phyloP scores from a whole-genome alignment of 2,888 invertebrate genomes.

The Tuta absoluta region DNA sequence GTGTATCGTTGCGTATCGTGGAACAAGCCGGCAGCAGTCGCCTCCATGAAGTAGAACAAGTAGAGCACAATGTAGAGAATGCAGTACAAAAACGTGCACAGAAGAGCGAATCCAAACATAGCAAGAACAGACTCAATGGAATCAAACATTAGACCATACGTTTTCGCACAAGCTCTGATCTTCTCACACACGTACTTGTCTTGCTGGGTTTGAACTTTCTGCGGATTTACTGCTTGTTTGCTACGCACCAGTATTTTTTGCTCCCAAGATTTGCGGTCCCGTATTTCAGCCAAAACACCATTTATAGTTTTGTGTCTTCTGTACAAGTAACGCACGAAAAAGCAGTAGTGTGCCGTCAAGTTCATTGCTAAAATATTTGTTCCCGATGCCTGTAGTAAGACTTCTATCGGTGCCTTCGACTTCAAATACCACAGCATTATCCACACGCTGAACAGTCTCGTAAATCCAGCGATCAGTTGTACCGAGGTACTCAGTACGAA shows the following conservation, averaged over 20 bases:
- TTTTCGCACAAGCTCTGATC: conserved; percentile 53
- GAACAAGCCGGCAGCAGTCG: conserved; percentile 60
- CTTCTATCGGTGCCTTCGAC: conserved; percentile 47
- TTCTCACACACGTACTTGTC: conserved; percentile 27
- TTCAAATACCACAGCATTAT: conserved; percentile 44
- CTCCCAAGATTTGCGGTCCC: conserved; percentile 46
- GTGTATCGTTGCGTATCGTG: conserved; percentile 53
- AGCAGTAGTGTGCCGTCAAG: conserved; percentile 50
- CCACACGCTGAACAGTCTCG: conserved; percentile 51
- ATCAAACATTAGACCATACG: conserved; percentile 54
- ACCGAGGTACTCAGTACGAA: conserved; percentile 40
- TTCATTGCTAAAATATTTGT: conserved; percentile 51
- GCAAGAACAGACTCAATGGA: conserved; percentile 43
- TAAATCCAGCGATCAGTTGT: conserved; percentile 42
- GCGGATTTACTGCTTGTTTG: conserved; percentile 37
- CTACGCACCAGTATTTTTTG: conserved; percentile 47
- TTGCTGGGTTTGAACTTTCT: conserved; percentile 37
- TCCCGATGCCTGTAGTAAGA: conserved; percentile 54
- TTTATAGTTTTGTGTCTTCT: conserved; percentile 55
- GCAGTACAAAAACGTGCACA: conserved; percentile 47
- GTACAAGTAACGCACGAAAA: conserved; percentile 45
- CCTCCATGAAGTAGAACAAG: conserved; percentile 69
- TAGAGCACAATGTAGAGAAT: conserved; percentile 52
- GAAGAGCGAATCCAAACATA: conserved; percentile 51
- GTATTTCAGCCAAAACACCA: conserved; percentile 50